A percentile compares a stretch with the other conserved stretches of the same genome.
These are phyloP conservation scores for Metacarcinus magister DNA, from an alignment of 2,888 invertebrate species.

Conservation along the genomic window DNA sequence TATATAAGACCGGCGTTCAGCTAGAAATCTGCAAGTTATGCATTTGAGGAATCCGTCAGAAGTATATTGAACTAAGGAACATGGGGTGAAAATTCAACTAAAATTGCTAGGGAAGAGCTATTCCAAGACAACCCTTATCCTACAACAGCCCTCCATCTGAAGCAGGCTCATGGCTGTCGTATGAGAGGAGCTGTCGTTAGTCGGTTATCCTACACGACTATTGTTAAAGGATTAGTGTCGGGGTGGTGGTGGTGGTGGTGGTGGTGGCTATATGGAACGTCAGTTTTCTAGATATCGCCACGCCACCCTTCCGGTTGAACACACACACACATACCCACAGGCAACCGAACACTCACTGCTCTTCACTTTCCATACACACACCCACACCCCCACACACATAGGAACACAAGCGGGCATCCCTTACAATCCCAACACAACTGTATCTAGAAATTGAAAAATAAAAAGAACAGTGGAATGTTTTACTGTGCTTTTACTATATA, in stretches of 20 bases:
- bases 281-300: not conserved
- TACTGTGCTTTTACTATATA: no score
- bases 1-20: no score
- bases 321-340: not conserved
- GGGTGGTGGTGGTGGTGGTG: no score
- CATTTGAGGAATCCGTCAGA: no score
- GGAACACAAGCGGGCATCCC: not conserved
- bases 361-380: not conserved
- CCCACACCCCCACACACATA: not conserved
- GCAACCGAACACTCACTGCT: not conserved
- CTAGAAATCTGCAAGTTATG: no score
- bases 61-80: no score
- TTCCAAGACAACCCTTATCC: not conserved
- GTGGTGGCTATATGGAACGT: not conserved
- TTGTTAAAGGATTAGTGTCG: not conserved
- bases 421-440: not conserved
- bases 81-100: not conserved
- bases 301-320: not conserved
- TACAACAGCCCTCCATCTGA: not conserved
- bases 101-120: not conserved
- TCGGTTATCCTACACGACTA: not conserved
- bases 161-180: not conserved
- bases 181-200: not conserved
- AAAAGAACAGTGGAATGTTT: not conserved
- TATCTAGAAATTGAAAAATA: not conserved